Evolutionary conservation across 2,797 vertebrate species (phyloP).

Genomic region (Cyclopterus lumpus): DNA sequence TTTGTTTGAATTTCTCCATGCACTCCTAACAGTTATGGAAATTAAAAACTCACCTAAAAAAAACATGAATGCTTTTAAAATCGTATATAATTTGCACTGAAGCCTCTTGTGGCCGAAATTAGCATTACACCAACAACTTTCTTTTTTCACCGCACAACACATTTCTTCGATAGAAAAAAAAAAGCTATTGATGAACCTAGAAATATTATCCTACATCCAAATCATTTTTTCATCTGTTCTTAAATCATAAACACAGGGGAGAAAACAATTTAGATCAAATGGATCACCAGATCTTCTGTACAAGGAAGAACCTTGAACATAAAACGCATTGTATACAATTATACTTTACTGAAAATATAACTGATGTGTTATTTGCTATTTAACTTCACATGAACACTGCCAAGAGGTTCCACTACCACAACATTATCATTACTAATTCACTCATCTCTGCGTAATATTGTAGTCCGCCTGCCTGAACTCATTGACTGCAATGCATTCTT

Average conservation of each 20-base stretch:
- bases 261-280: no score
- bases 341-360: not conserved
- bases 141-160: not conserved
- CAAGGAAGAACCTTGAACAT: not conserved
- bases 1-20: no score
- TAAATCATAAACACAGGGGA: not conserved
- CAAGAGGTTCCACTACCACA: not conserved
- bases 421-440: not conserved
- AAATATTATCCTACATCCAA: not conserved
- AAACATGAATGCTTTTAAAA: not conserved
- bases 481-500: not conserved
- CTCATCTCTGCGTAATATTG: not conserved
- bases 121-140: not conserved
- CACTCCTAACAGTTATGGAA: not conserved
- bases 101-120: not conserved
- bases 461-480: not conserved
- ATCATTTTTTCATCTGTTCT: no score
- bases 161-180: not conserved
- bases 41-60: not conserved
- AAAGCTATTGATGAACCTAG: not conserved
- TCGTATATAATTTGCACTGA: not conserved
- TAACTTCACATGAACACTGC: not conserved
- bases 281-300: not conserved
- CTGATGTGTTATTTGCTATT: not conserved
- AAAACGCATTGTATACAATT: not conserved